Percentiles rank a stretch among this genome's conserved stretches.
Evolutionary conservation across 2,113 vertebrate species (phyloP).

Genomic region (Azemiops feae): DNA sequence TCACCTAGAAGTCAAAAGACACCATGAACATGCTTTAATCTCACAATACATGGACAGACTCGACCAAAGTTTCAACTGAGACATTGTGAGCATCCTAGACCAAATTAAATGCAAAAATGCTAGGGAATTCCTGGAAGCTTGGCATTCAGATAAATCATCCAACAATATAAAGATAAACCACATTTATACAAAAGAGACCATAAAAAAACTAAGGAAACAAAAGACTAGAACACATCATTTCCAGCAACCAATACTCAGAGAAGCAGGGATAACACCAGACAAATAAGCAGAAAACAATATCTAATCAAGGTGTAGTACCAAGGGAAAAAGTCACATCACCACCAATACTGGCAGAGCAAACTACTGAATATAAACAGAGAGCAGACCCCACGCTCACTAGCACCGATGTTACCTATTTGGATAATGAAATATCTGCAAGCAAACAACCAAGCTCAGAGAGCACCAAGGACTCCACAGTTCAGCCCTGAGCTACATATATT

Average conservation of each 20-base stretch:
- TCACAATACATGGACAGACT: not conserved
- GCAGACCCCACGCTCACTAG: not conserved
- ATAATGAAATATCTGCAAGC: not conserved
- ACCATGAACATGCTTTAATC: not conserved
- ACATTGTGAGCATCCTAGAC: not conserved
- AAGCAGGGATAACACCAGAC: not conserved
- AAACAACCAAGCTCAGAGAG: not conserved
- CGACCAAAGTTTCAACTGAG: not conserved
- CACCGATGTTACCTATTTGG: not conserved
- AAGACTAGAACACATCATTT: not conserved
- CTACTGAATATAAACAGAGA: not conserved
- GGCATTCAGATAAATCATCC: not conserved
- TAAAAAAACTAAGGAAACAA: not conserved
- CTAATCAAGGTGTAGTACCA: not conserved
- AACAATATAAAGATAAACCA: not conserved
- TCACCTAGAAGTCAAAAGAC: not conserved
- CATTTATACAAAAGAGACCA: not conserved
- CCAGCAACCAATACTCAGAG: not conserved
- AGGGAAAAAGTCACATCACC: not conserved
- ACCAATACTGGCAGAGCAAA: not conserved
- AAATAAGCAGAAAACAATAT: not conserved
- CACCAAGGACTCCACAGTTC: not conserved
- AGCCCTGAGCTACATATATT: not conserved
- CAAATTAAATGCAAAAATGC: not conserved
- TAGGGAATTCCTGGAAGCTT: not conserved